A percentile compares a stretch with the other conserved stretches of the same genome.
phyloP scores from a whole-genome alignment of 2,797 vertebrate genomes.

The Bovichtus variegatus region DNA sequence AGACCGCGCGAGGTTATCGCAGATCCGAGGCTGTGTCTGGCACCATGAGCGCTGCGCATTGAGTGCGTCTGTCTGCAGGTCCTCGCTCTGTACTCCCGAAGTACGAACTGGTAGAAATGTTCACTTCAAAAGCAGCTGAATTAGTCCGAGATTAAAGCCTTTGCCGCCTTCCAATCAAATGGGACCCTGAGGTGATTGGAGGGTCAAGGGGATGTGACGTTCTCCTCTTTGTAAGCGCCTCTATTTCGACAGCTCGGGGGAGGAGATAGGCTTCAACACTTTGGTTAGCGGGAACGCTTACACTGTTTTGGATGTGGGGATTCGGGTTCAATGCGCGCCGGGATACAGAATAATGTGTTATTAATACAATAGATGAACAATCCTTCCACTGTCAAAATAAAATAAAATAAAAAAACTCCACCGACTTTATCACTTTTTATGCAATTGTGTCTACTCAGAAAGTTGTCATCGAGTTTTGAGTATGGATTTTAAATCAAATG shows the following conservation, averaged over 20 bases:
- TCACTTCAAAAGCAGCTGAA: constrained; percentile 99
- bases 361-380: not conserved
- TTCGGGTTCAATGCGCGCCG: not conserved
- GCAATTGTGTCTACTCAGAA: not conserved
- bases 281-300: constrained; percentile 79
- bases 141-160: constrained; percentile 99
- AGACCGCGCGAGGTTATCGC: constrained; percentile 83
- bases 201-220: constrained; percentile 99
- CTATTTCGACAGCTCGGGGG: constrained; percentile 87
- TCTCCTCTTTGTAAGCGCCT: constrained; percentile 87
- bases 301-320: not conserved
- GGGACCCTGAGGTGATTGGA: constrained; percentile 99
- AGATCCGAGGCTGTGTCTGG: constrained; percentile 83
- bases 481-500: not conserved
- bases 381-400: fast-evolving
- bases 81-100: constrained; percentile 92
- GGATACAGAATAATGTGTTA: not conserved
- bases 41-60: constrained; percentile 86
- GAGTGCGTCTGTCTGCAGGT: constrained; percentile 84
- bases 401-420: no score
- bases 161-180: constrained; percentile 99
- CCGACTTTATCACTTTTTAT: not conserved
- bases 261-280: constrained; percentile 77
- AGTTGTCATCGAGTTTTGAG: not conserved
- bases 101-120: constrained; percentile 92